Base-by-base conservation (phyloP, 2,888 invertebrate genomes). In the Penaeus monodon region DNA sequence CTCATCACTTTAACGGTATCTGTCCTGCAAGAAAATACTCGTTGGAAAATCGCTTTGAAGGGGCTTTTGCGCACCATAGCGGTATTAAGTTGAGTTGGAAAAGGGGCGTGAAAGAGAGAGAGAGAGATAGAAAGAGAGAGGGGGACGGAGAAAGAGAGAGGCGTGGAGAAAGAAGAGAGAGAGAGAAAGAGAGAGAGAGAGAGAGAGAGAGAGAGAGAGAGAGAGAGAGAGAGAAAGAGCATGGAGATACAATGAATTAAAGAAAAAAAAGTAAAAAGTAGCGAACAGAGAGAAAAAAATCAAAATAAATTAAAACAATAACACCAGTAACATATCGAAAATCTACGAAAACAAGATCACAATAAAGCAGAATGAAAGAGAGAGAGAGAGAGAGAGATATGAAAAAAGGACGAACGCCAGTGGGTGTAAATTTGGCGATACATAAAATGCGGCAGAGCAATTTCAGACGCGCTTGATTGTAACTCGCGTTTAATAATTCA, bases 61-160 rank as follows among this genome's bases (percentile, higher is more conserved):
- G 57, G 14, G 57, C 17, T 57, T 14, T 57, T 57, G 22, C 49
- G 49, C 38, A 77, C 24, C 44, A 24, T 17, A 14, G 44, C 20
- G 38, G 64, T 27, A 64, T 33, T 29, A 66, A 64, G 80, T 24
- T 33, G n/a, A 33, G 44, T 29, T 22, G n/a, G 29, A 27, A 80
- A 2, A 29, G 65, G 14, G 29, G 20, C 20, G 38, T 10, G 64
- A 4, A 12, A 80, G 65, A 80, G 44, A 64, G 63, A 64, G 33
- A 65, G 24, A 64, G 80, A 80, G 65, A 80, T 33, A 80, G 33
- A 33, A 38, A 64, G 65, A 80, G 66, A 80, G 29, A 80, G 65
- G 66, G 65, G 14, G 38, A 80, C 65, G 27, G 65, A 33, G 73
- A 73, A 2, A 73, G 29, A 22, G 29, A 73, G 33, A 4, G 8